Conservation (phyloP, 2,797 vertebrate species). For the Linurgus olivaceus region DNA sequence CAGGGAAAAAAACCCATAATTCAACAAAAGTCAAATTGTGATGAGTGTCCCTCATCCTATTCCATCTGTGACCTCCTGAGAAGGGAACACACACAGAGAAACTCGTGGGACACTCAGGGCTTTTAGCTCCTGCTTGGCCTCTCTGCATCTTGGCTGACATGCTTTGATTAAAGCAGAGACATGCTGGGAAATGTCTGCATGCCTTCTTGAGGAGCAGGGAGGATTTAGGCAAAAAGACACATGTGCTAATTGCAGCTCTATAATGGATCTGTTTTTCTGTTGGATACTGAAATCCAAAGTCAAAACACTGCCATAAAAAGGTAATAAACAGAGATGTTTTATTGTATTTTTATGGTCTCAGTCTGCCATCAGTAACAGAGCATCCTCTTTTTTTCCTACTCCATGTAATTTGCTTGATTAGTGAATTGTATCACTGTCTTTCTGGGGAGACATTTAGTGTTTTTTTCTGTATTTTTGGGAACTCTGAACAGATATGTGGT, state of each 20-base stretch:
- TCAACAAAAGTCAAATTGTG: neutral
- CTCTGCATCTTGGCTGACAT: neutral
- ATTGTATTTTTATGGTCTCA: neutral
- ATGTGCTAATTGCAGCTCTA: neutral
- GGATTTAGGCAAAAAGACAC: neutral
- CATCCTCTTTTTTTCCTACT: neutral
- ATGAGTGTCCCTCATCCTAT: neutral
- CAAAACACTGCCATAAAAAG: constrained; percentile 31
- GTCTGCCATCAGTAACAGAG: constrained; percentile 13
- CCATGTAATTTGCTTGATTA: constrained; percentile 15
- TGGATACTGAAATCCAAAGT: constrained; percentile 15
- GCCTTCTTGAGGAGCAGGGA: neutral
- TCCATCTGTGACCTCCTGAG: neutral
- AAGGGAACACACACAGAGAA: neutral
- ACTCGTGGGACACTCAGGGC: rapidly evolving
- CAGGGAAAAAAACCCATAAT: rapidly evolving
- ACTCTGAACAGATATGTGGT: neutral
- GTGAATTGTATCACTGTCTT: neutral
- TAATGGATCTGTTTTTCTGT: constrained; percentile 10
- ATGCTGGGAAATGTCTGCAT: rapidly evolving
- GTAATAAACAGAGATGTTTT: neutral
- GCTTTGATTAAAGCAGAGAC: neutral
- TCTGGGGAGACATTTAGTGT: neutral
- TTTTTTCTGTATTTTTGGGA: neutral
- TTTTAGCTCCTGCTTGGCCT: neutral